Conservation (phyloP, 2,113 vertebrate genomes). For the Rhinopithecus roxellana region DNA sequence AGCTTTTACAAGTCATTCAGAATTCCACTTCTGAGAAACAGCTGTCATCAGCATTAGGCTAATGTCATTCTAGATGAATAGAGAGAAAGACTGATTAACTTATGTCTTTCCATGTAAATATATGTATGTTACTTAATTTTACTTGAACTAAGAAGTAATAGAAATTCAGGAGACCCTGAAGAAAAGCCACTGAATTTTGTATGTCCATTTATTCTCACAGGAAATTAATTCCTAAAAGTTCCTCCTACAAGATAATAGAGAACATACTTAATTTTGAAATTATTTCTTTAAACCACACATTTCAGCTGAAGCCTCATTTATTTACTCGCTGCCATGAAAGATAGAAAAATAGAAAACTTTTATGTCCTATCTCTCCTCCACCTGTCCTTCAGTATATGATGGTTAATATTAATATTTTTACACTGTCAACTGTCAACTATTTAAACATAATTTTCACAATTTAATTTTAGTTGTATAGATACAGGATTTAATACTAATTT, state of each 20-base stretch:
- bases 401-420: conserved; percentile 7
- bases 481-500: background rate
- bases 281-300: background rate
- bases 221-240: background rate
- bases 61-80: background rate
- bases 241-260: background rate
- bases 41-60: background rate
- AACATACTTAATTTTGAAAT: conserved; percentile 1
- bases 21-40: background rate
- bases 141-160: background rate
- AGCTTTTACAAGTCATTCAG: background rate
- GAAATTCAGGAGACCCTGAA: background rate
- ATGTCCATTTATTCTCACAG: background rate
- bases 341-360: background rate
- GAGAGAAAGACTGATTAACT: background rate
- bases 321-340: background rate
- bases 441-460: background rate
- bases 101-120: background rate
- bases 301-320: background rate
- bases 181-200: background rate
- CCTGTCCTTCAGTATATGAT: background rate
- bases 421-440: background rate
- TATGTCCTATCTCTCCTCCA: background rate
- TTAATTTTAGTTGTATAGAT: conserved; percentile 47
- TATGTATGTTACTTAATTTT: background rate